Evolutionary conservation across 2,888 invertebrate genomes (phyloP).

Genomic region (Lamproptera curius): DNA sequence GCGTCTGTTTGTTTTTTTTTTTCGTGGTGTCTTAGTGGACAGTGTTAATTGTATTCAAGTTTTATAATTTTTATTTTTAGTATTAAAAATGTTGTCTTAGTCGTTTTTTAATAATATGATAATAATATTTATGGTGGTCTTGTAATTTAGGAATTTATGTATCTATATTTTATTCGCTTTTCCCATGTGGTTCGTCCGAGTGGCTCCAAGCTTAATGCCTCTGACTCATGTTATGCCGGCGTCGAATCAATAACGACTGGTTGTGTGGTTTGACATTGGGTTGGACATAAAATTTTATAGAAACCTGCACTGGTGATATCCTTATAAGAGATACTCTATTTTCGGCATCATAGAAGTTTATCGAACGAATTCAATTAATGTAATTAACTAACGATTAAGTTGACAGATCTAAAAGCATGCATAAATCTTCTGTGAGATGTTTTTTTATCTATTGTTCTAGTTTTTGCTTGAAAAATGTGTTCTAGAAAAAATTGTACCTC

Average conservation of each 20-base stretch:
- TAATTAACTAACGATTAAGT: background rate
- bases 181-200: conserved; percentile 35
- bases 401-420: background rate
- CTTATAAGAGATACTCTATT: background rate
- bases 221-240: conserved; percentile 47
- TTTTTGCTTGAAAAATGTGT: no score
- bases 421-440: background rate
- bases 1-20: conserved; percentile 22
- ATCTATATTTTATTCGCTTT: conserved; percentile 25
- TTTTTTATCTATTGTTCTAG: no score
- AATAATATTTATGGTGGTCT: background rate
- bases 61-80: background rate
- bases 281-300: conserved; percentile 29
- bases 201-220: conserved; percentile 32
- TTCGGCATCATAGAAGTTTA: background rate
- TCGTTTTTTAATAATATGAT: conserved; percentile 4
- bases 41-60: conserved; percentile 17
- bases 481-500: conserved; percentile 1
- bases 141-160: no score
- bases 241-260: conserved; percentile 45
- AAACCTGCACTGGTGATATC: conserved; percentile 3
- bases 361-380: background rate
- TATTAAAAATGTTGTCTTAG: background rate
- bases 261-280: conserved; percentile 46
- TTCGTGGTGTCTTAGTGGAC: conserved; percentile 15